phyloP scores from a whole-genome alignment of 2,113 vertebrate species.

The Oncorhynchus mykiss region DNA sequence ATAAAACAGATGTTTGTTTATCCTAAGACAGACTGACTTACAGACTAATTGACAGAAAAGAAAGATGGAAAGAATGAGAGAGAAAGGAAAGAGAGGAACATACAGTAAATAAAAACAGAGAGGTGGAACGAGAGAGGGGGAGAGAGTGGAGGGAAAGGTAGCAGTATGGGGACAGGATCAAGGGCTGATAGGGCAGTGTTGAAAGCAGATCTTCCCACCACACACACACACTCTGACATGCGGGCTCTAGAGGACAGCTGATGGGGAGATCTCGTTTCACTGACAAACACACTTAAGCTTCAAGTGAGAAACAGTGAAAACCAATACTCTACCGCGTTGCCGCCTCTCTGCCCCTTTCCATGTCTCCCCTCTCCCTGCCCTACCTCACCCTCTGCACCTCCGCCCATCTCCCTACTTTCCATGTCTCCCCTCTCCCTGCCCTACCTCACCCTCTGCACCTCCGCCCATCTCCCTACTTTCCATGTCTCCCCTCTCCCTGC shows the following conservation, averaged over 20 bases:
- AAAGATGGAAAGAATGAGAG: constrained; percentile 27
- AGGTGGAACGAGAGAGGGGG: not conserved
- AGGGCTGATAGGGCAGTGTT: not conserved
- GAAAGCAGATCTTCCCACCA: not conserved
- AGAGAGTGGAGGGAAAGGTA: constrained; percentile 49
- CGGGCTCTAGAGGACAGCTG: constrained; percentile 82
- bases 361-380: no score
- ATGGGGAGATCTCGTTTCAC: constrained; percentile 86
- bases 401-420: no score
- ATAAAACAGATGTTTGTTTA: constrained; percentile 72
- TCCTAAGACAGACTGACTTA: not conserved
- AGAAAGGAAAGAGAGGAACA: not conserved
- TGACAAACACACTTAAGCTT: constrained; percentile 86
- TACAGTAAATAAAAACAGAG: not conserved
- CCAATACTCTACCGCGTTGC: constrained; percentile 73
- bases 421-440: no score
- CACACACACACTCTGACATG: constrained; percentile 58
- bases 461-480: no score
- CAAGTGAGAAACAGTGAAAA: constrained; percentile 87
- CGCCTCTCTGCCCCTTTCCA: constrained; percentile 27
- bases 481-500: no score
- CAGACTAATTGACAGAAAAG: not conserved
- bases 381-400: no score
- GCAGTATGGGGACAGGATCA: constrained; percentile 49
- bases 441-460: no score